Evolutionary conservation across 2,888 invertebrate species (phyloP).

Genomic region (Chloromyia formosa): DNA sequence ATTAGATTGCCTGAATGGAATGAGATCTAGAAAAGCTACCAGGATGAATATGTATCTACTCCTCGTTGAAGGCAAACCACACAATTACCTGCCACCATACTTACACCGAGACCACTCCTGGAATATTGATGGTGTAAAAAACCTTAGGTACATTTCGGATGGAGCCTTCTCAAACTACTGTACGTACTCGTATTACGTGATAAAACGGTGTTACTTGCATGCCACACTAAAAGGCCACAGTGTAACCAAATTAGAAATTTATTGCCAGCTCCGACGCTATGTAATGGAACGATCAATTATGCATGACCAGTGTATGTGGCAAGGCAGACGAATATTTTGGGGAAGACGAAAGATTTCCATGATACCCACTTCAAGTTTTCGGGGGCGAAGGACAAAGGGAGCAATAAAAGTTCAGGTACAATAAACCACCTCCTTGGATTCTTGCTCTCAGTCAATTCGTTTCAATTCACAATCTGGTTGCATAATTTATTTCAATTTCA

Average conservation of each 20-base stretch:
- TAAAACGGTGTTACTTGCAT: conserved; percentile 15
- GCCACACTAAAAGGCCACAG: conserved; percentile 29
- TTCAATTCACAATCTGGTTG: conserved; percentile 48
- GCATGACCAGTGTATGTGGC: conserved; percentile 39
- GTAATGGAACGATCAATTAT: conserved; percentile 50
- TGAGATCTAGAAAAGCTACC: not conserved
- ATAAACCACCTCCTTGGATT: not conserved
- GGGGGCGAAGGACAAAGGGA: not conserved
- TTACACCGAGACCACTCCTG: not conserved
- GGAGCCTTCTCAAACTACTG: not conserved
- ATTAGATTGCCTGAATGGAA: not conserved
- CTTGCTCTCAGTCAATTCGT: conserved; percentile 45
- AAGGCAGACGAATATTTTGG: conserved; percentile 25
- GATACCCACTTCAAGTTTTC: too few relatives aligned
- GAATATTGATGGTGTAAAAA: conserved; percentile 2
- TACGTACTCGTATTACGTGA: not conserved
- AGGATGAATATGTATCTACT: too few relatives aligned
- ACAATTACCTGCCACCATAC: not conserved
- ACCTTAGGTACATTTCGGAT: not conserved
- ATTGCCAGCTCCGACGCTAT: conserved; percentile 47
- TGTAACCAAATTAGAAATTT: conserved; percentile 50
- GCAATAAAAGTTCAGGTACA: conserved; percentile 21
- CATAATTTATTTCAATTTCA: conserved; percentile 49
- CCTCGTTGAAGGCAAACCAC: not conserved
- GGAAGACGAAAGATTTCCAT: too few relatives aligned